phyloP scores from a whole-genome alignment of 1,140 invertebrate genomes.

The Drosophila azteca region DNA sequence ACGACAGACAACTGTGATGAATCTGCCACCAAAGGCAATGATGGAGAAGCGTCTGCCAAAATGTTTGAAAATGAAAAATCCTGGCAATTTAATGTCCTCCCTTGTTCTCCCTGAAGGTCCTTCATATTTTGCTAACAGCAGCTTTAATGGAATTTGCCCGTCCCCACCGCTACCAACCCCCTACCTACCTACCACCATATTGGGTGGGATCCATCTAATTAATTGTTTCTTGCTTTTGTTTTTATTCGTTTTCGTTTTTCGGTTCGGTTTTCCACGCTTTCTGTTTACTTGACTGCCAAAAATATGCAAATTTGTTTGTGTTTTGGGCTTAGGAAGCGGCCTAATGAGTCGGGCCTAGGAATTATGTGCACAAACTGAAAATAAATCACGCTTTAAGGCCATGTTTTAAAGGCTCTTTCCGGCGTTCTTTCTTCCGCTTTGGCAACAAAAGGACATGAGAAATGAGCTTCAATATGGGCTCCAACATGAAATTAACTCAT shows the following conservation, averaged over 20 bases:
- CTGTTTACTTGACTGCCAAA: conserved; percentile 41
- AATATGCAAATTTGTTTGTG: conserved; percentile 65
- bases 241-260: conserved; percentile 42
- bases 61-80: too few relatives aligned
- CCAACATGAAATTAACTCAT: conserved; percentile 78
- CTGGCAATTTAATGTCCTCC: too few relatives aligned
- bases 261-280: background rate
- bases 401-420: conserved; percentile 30
- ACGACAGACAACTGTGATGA: conserved; percentile 6
- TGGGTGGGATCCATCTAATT: conserved; percentile 46
- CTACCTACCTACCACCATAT: conserved; percentile 8
- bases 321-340: conserved; percentile 46
- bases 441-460: conserved; percentile 55
- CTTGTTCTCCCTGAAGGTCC: too few relatives aligned
- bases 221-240: conserved; percentile 61
- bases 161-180: too few relatives aligned
- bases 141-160: conserved; percentile 31
- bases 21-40: background rate
- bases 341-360: conserved; percentile 42
- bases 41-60: too few relatives aligned
- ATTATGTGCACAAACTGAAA: conserved; percentile 1
- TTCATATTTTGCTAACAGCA: conserved; percentile 1
- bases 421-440: conserved; percentile 14
- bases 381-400: conserved; percentile 18
- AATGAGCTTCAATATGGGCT: conserved; percentile 59